phyloP scores from a whole-genome alignment of 2,888 invertebrate species.

The Sepiola atlantica region DNA sequence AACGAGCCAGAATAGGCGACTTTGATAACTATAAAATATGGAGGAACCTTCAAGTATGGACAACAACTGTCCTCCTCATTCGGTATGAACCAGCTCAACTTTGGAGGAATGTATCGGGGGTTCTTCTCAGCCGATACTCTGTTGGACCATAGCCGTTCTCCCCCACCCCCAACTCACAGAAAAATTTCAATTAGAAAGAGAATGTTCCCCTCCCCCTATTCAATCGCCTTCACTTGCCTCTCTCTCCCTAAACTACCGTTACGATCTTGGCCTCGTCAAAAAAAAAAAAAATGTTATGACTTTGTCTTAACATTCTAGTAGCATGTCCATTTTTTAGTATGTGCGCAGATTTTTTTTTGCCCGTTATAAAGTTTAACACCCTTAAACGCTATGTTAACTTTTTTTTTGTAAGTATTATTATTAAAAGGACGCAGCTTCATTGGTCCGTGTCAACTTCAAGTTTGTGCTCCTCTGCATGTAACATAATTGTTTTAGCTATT shows the following conservation, averaged over 20 bases:
- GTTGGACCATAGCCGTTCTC: background rate
- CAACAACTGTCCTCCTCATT: background rate
- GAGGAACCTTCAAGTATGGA: background rate
- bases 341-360: background rate
- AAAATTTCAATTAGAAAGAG: background rate
- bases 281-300: background rate
- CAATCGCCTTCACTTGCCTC: constrained; percentile 8
- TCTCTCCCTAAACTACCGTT: background rate
- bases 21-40: background rate
- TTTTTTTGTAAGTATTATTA: background rate
- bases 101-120: background rate
- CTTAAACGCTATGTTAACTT: background rate
- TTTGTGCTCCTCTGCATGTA: background rate
- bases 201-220: background rate
- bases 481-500: background rate
- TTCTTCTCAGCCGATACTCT: background rate
- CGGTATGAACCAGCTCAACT: background rate
- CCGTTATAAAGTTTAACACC: background rate
- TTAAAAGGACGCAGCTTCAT: background rate
- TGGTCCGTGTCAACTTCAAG: background rate
- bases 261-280: background rate
- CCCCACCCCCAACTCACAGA: background rate
- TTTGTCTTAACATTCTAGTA: background rate
- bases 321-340: background rate
- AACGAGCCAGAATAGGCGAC: background rate